Percentiles rank a stretch among this genome's conserved stretches.
Conservation (phyloP, 2,888 invertebrate species). For the Coelinius sp. region DNA sequence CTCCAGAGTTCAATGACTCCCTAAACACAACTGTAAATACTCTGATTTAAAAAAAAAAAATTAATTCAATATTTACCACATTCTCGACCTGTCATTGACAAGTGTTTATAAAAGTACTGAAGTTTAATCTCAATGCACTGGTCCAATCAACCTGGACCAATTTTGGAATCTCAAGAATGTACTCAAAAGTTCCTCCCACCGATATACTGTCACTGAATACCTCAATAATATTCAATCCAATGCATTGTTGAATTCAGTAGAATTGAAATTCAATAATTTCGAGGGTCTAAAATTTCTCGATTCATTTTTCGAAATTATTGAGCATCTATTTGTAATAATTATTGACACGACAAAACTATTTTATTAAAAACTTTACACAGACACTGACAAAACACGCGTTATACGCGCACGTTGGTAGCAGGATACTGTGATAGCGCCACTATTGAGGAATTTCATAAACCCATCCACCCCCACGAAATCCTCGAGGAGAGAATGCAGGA, state of each 20-base stretch:
- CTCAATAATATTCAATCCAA: background rate
- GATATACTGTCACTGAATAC: background rate
- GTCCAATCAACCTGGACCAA: constrained; percentile 44
- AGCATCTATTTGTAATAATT: constrained; percentile 34
- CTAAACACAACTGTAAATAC: background rate
- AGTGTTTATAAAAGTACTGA: constrained; percentile 58
- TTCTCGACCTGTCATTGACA: constrained; percentile 64
- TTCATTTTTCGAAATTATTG: constrained; percentile 2
- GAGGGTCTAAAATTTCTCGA: background rate
- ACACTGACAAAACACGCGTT: background rate
- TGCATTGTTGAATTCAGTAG: background rate
- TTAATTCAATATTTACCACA: constrained; percentile 57
- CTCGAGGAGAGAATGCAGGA: constrained; percentile 13
- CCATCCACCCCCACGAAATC: constrained; percentile 38
- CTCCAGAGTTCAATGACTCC: background rate
- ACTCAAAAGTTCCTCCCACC: background rate
- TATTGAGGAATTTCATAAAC: constrained; percentile 41
- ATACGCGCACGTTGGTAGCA: background rate
- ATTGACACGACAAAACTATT: constrained; percentile 40
- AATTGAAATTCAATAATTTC: too few species aligned
- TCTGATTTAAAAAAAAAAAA: background rate
- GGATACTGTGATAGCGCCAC: constrained; percentile 37
- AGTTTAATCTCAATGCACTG: constrained; percentile 60
- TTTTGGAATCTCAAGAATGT: constrained; percentile 45
- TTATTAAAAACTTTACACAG: background rate